Evolutionary conservation across 1,140 invertebrate species (phyloP).

Genomic region (Brachionus paranguensis): DNA sequence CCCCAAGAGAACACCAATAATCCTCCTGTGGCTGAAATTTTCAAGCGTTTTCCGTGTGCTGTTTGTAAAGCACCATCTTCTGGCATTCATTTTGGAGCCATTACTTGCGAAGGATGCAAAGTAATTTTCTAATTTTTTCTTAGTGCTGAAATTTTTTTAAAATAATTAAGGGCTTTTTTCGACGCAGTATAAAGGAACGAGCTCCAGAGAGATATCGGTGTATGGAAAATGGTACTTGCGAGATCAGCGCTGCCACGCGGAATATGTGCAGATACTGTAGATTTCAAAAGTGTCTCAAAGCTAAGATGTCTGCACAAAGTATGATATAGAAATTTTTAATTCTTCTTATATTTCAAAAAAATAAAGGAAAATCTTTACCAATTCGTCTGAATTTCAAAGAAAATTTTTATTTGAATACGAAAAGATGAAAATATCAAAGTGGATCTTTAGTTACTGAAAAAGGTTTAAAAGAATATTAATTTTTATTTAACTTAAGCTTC

Average conservation of each 20-base stretch:
- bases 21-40: conserved; percentile 39
- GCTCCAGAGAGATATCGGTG: conserved; percentile 39
- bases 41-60: conserved; percentile 49
- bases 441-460: no score
- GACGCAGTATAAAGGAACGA: conserved; percentile 41
- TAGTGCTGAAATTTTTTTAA: background rate
- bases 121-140: conserved; percentile 59
- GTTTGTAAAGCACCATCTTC: conserved; percentile 89
- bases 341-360: background rate
- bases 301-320: conserved; percentile 98
- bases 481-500: no score
- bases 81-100: conserved; percentile 91
- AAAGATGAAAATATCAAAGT: no score
- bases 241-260: conserved; percentile 50
- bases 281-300: conserved; percentile 93
- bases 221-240: conserved; percentile 38
- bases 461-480: no score
- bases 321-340: background rate
- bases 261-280: conserved; percentile 94
- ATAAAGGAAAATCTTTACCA: no score
- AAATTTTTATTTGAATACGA: no score
- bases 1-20: background rate
- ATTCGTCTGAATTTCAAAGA: no score
- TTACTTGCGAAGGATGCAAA: conserved; percentile 95
- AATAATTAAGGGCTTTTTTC: conserved; percentile 41